phyloP scores from a whole-genome alignment of 2,797 vertebrate genomes.

The Benthosema pterotum region DNA sequence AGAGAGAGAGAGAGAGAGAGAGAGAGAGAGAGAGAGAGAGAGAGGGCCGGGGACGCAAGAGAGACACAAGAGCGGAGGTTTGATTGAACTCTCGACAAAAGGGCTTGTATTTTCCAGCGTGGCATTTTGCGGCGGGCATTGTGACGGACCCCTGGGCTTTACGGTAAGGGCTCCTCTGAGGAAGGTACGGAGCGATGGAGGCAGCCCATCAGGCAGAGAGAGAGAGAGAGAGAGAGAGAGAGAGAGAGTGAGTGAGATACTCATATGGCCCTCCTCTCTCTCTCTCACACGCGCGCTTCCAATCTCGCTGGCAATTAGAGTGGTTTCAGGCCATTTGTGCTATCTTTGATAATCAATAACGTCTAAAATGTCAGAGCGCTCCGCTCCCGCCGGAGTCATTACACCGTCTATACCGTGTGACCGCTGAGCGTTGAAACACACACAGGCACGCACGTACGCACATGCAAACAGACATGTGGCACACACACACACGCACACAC shows the following conservation, averaged over 20 bases:
- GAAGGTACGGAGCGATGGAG: background rate
- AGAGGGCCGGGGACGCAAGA: background rate
- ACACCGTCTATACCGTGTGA: constrained; percentile 16
- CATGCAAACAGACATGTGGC: no score
- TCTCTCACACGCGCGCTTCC: background rate
- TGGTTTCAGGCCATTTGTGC: constrained; percentile 16
- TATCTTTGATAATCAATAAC: constrained; percentile 46
- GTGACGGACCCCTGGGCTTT: constrained; percentile 22
- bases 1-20: background rate
- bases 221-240: background rate
- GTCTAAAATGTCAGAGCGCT: constrained; percentile 48
- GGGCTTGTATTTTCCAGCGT: background rate
- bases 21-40: background rate
- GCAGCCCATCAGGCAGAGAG: no score
- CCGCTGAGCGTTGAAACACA: no score
- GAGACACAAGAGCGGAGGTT: background rate
- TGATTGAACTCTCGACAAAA: constrained; percentile 23
- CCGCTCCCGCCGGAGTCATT: constrained; percentile 25
- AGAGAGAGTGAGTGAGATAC: background rate
- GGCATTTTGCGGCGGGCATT: constrained; percentile 2
- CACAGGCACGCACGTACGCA: background rate
- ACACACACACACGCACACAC: background rate
- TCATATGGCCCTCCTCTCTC: no score
- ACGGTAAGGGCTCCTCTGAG: constrained; percentile 26
- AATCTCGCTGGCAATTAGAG: constrained; percentile 32